Conservation (phyloP, 2,888 invertebrate genomes). For the Pachycephus smyrnensis region DNA sequence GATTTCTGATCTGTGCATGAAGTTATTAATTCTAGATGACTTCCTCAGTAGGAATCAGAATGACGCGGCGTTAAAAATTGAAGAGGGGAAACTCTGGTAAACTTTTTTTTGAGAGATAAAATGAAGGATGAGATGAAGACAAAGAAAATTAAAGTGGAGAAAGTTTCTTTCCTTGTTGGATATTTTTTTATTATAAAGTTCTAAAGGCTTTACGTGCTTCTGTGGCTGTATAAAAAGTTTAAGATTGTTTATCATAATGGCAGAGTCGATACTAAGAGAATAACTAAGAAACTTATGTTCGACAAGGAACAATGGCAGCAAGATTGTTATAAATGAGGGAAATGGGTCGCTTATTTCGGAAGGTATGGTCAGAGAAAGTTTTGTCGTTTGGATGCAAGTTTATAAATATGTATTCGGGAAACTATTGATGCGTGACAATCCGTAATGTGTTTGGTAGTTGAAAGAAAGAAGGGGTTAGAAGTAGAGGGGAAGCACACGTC, state of each 20-base stretch:
- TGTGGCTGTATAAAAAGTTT: neutral
- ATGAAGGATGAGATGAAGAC: too few relatives aligned
- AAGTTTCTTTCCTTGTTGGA: too few relatives aligned
- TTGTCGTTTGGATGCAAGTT: neutral
- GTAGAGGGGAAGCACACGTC: slow-evolving; percentile 34
- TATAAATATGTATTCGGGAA: slow-evolving; percentile 10
- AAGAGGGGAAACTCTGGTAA: too few relatives aligned
- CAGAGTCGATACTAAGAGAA: neutral
- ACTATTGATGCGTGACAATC: slow-evolving; percentile 27
- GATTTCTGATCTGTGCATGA: too few relatives aligned
- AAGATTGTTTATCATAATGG: neutral
- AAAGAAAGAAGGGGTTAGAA: slow-evolving; percentile 31
- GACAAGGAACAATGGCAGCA: neutral
- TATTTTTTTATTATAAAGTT: neutral
- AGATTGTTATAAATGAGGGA: neutral
- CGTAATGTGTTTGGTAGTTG: slow-evolving; percentile 31
- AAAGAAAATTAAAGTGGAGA: too few relatives aligned
- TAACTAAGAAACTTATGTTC: neutral
- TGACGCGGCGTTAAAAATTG: too few relatives aligned
- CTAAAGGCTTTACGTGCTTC: neutral
- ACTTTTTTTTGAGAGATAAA: too few relatives aligned
- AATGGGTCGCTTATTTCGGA: neutral
- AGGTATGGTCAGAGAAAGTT: neutral
- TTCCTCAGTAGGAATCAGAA: too few relatives aligned
- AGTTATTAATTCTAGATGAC: too few relatives aligned